These are phyloP conservation scores for Spondyliosoma cantharus DNA, from an alignment of 2,797 vertebrate genomes.

Conservation along the genomic window DNA sequence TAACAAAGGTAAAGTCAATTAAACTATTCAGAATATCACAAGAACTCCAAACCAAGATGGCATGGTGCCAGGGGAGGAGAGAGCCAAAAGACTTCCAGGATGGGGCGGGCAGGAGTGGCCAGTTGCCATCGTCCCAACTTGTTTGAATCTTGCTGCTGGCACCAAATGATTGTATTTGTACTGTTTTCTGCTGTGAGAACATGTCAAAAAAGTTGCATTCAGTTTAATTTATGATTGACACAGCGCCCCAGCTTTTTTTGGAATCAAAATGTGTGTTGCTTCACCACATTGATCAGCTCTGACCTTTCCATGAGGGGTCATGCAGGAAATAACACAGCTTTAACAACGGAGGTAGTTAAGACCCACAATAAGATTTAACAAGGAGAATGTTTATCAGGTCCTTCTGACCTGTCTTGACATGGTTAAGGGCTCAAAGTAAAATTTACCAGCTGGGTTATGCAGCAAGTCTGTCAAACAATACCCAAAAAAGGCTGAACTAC, in stretches of 20 bases:
- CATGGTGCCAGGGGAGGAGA: too few species aligned
- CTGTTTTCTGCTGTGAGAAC: too few species aligned
- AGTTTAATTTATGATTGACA: too few species aligned
- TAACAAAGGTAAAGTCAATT: too few species aligned
- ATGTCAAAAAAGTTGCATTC: too few species aligned
- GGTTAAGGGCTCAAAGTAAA: slow-evolving; percentile 2
- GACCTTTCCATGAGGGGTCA: slow-evolving; percentile 21
- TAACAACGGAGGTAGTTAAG: slow-evolving; percentile 22
- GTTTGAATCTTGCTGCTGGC: too few species aligned
- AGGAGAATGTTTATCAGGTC: slow-evolving; percentile 18
- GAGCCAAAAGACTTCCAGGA: too few species aligned
- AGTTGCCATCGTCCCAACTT: too few species aligned
- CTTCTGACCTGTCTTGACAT: slow-evolving; percentile 6
- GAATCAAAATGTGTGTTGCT: slow-evolving; percentile 12
- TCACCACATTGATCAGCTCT: slow-evolving; percentile 24
- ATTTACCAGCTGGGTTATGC: slow-evolving; percentile 7
- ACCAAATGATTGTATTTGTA: too few species aligned
- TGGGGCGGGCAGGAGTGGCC: too few species aligned
- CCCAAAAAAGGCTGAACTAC: background rate
- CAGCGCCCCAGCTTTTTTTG: slow-evolving; percentile 10
- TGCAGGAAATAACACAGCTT: slow-evolving; percentile 18
- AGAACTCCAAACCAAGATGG: too few species aligned
- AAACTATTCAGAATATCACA: too few species aligned
- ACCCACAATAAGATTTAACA: slow-evolving; percentile 31
- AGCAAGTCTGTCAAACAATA: slow-evolving; percentile 1